phyloP scores from a whole-genome alignment of 2,888 invertebrate genomes.

The Leptogaster cylindrica region DNA sequence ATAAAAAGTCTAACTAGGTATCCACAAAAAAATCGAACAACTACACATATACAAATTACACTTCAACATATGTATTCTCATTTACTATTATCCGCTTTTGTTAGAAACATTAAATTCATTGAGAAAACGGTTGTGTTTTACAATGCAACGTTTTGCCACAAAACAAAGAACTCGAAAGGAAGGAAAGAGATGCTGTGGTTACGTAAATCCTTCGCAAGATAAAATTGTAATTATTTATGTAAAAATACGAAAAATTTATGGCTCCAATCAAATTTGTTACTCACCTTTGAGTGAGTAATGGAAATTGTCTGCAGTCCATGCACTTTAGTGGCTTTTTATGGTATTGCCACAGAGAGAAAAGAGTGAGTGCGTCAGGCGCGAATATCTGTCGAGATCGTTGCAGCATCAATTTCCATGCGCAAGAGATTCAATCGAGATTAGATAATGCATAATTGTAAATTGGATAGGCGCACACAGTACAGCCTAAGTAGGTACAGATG shows the following conservation, averaged over 20 bases:
- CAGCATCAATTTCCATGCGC: constrained; percentile 31
- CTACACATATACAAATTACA: too few relatives aligned
- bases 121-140: too few relatives aligned
- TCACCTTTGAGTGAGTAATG: constrained; percentile 39
- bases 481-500: constrained; percentile 13
- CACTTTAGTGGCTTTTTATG: not conserved
- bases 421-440: constrained; percentile 34
- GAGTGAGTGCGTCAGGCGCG: not conserved
- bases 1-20: too few relatives aligned
- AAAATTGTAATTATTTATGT: constrained; percentile 28
- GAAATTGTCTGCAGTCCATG: constrained; percentile 13
- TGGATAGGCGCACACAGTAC: constrained; percentile 15
- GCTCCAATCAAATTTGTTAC: constrained; percentile 41
- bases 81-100: too few relatives aligned
- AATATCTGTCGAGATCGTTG: constrained; percentile 10
- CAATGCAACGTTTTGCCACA: constrained; percentile 10
- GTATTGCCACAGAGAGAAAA: not conserved
- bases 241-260: constrained; percentile 34
- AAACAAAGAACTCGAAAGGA: too few relatives aligned
- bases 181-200: not conserved
- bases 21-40: too few relatives aligned
- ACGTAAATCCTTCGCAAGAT: constrained; percentile 4
- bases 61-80: too few relatives aligned
- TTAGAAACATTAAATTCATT: too few relatives aligned
- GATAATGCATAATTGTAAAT: constrained; percentile 37